Percentiles rank a stretch among this genome's conserved stretches.
These are phyloP conservation scores for Melanerpes formicivorus DNA, from an alignment of 2,113 vertebrate genomes.

Conservation along the genomic window DNA sequence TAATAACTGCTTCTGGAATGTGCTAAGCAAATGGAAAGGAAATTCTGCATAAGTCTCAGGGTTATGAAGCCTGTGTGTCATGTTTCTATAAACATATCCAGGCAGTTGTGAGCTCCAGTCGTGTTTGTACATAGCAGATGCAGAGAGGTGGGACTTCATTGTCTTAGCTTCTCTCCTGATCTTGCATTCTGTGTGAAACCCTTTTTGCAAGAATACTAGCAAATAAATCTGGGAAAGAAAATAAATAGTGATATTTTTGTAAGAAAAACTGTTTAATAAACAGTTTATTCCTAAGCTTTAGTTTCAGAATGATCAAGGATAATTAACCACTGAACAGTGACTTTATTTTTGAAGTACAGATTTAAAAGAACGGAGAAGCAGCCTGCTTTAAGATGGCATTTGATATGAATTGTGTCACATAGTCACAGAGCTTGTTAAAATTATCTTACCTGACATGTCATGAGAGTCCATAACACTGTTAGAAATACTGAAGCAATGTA, in stretches of 20 bases:
- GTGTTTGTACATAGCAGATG: background rate
- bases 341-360: background rate
- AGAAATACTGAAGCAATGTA: background rate
- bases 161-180: background rate
- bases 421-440: background rate
- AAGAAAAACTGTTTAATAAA: background rate
- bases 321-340: background rate
- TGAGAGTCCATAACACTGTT: background rate
- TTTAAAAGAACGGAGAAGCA: background rate
- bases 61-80: background rate
- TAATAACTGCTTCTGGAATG: background rate
- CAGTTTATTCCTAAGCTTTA: background rate
- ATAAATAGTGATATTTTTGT: background rate
- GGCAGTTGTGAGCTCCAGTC: background rate
- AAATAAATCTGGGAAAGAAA: background rate
- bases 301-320: background rate
- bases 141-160: background rate
- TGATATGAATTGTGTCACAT: background rate
- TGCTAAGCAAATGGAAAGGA: background rate
- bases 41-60: background rate
- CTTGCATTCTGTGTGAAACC: background rate
- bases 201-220: background rate
- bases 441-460: background rate
- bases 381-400: background rate
- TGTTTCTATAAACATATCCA: background rate